These are phyloP conservation scores for Pectinophora gossypiella DNA, from an alignment of 1,140 invertebrate genomes.

Conservation along the genomic window DNA sequence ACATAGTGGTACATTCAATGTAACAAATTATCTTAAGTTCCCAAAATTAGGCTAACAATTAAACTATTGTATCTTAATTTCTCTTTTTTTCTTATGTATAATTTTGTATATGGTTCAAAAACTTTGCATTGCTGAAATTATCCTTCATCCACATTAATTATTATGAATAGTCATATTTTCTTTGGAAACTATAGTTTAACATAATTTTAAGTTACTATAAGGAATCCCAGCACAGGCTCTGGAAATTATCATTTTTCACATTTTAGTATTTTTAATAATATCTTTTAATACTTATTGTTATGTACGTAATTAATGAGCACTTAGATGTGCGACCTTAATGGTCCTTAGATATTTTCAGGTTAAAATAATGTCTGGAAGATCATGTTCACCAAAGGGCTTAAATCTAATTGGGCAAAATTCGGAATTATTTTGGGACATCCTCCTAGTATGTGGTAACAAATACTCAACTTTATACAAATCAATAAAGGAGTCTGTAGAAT, in stretches of 20 bases:
- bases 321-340: constrained; percentile 33
- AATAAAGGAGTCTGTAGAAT: neutral
- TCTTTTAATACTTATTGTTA: neutral
- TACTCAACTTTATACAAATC: neutral
- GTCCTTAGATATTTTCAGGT: constrained; percentile 57
- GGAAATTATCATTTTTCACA: neutral
- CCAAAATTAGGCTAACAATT: constrained; percentile 27
- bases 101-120: constrained; percentile 6
- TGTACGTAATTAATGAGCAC: constrained; percentile 31
- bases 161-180: neutral
- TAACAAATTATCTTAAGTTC: constrained; percentile 63
- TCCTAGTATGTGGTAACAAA: constrained; percentile 43
- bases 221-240: neutral
- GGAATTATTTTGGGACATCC: constrained; percentile 46
- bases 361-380: constrained; percentile 43
- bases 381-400: constrained; percentile 43
- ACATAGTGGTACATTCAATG: constrained; percentile 61
- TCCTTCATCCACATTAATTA: neutral
- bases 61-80: constrained; percentile 37
- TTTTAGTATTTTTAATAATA: constrained; percentile 1
- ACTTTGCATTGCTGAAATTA: neutral
- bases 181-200: neutral
- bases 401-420: constrained; percentile 54
- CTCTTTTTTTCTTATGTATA: constrained; percentile 28
- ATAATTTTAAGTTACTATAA: neutral